These are phyloP conservation scores for Pandemis cinnamomeana DNA, from an alignment of 2,888 invertebrate genomes.

Conservation along the genomic window DNA sequence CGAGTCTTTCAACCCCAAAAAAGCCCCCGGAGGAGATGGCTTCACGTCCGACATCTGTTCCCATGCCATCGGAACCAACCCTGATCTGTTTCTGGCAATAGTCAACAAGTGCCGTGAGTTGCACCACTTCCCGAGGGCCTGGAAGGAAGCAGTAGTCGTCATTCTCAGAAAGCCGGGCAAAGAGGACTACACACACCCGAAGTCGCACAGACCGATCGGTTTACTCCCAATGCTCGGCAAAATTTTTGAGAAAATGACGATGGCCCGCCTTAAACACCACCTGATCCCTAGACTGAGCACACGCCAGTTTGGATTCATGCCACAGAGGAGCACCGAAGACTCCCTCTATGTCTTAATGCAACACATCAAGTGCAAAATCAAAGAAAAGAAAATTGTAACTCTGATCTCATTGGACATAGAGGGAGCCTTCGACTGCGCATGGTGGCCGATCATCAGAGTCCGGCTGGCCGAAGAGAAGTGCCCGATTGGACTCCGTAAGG, in stretches of 20 bases:
- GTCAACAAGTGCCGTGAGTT: neutral
- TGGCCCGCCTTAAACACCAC: neutral
- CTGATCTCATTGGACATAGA: neutral
- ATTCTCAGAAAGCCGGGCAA: conserved; percentile 35
- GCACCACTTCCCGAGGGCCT: conserved; percentile 31
- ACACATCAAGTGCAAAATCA: neutral
- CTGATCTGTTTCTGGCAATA: too few species aligned
- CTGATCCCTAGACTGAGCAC: neutral
- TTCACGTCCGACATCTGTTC: conserved; percentile 41
- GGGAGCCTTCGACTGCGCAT: neutral
- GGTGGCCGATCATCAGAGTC: neutral
- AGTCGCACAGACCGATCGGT: conserved; percentile 3
- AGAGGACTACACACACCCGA: conserved; percentile 5
- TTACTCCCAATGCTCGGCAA: neutral
- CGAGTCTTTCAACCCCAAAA: conserved; percentile 37
- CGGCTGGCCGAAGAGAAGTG: neutral
- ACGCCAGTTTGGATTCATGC: conserved; percentile 4
- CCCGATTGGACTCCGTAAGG: neutral
- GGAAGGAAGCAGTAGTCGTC: conserved; percentile 38
- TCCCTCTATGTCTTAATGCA: neutral
- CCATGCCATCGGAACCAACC: neutral
- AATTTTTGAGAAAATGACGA: neutral
- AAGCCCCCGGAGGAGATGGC: conserved; percentile 42
- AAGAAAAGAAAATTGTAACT: neutral
- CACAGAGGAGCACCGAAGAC: neutral